Evolutionary conservation across 2,888 invertebrate genomes (phyloP), one percentile per base, ranked within the genome.

Genomic region (Eristalis pertinax): DNA sequence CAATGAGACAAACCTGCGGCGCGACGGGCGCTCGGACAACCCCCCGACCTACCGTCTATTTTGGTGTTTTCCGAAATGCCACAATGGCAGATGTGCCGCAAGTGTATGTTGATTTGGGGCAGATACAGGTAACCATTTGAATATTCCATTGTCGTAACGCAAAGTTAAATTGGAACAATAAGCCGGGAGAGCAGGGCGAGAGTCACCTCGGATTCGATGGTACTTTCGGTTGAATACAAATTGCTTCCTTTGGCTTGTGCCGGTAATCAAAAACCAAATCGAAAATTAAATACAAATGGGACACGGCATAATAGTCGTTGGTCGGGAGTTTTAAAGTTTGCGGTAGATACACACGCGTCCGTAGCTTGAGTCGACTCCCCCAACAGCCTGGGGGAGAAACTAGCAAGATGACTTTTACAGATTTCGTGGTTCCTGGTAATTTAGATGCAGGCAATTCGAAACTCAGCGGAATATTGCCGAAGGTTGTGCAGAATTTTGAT

Each of bases 131-230:
- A 80, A 76, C 68, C 32, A 69, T 76, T 76, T 83, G 84, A 67
- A 79, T 84, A 79, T 87, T 87, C 80, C 65, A 80, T 84, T 76
- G 64, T 62, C 63, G 65, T 65, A 50, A 62, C 75, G 69, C 58
- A 63, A 72, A 79, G 64, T 75, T 76, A 76, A 84, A 84, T 87
- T 87, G 84, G 79, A 80, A 70, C 87, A 83, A 76, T 87, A 79
- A 84, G 43, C 29, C 7, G 19, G 19, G 41, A 70, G 50, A 38
- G n/a, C n/a, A n/a, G 22, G 8, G 58, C 11, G 50, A 41, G 50
- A 65, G 50, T 32, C 32, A 68, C 72, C 26, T 26, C n/a, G 63
- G 67, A 78, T 86, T 65, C 62, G 74, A 29, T 63, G 38, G 69
- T 60, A 50, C 60, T 73, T 69, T 76, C 32, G 67, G 60, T 43